Base-by-base conservation (phyloP, 2,797 vertebrate genomes). In the Mionectes olivaceus region DNA sequence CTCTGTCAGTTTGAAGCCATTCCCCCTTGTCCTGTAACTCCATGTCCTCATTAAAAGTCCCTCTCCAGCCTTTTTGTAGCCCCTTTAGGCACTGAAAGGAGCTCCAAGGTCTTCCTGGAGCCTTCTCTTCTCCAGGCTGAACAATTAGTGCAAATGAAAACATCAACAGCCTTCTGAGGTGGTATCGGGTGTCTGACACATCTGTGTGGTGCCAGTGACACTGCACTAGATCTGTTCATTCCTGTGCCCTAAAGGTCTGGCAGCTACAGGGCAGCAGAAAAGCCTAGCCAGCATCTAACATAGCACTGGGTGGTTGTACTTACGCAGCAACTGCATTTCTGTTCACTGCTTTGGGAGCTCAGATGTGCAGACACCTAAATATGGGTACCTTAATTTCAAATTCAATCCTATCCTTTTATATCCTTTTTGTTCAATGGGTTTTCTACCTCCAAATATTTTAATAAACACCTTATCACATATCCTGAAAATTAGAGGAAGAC, bases 171-270 rank as follows among this genome's bases (percentile, higher is more conserved):
- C 41, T 70, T 67, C 37, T 44, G 65, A 90, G 32, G 33, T 16
- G 16, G 57, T 57, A 22, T 78, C 1, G 0, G 37, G 25, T 71
- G 41, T 83, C 91, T 67, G 70, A 75, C 56, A 53, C 7, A 1
- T 80, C 49, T 3, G 0, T 6, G 0, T 56, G 49, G 35, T 71
- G 65, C 44, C 0, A 0, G 39, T 69, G 55, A 61, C 43, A 3
- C 3, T 22, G 57, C 13, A 89, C 25, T 53, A 61, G 39, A 73
- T n/a, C 57, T 39, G 24, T 13, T 83, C 30, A 6, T 35, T 82
- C 24, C 43, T 41, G 25, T 55, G 50, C 41, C 46, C 65, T 2
- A 11, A 43, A 50, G 41, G 60, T 55, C 15, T 47, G 30, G 33
- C 64, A 90, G 39, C 68, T 59, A 19, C 13, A 55, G 55, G 67